A percentile compares a stretch with the other conserved stretches of the same genome.
phyloP scores from a whole-genome alignment of 2,888 invertebrate genomes.

The Leptopterna dolabrata region DNA sequence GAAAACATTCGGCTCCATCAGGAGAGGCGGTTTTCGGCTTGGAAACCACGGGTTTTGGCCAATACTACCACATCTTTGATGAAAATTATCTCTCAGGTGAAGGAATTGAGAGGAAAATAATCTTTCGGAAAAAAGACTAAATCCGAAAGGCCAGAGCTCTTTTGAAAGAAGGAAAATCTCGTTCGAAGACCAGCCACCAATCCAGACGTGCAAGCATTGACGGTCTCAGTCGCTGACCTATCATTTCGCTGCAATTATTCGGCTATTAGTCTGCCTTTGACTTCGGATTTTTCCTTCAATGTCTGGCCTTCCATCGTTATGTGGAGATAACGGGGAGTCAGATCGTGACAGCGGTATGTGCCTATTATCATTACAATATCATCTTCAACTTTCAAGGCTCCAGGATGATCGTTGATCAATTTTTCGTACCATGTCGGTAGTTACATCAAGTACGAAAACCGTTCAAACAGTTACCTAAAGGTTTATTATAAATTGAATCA shows the following conservation, averaged over 20 bases:
- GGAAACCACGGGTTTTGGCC: not conserved
- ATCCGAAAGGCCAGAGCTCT: not conserved
- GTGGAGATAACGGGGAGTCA: not conserved
- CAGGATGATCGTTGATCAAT: not conserved
- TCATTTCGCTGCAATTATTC: slow-evolving; percentile 1
- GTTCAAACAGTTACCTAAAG: no score
- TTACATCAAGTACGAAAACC: no score
- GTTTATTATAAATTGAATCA: no score
- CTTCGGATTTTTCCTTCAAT: not conserved
- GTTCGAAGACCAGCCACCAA: not conserved
- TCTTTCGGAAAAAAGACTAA: not conserved
- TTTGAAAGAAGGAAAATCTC: not conserved
- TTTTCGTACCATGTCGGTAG: not conserved
- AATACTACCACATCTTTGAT: not conserved
- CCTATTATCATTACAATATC: not conserved
- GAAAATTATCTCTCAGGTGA: not conserved
- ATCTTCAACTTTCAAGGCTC: not conserved
- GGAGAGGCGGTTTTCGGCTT: not conserved
- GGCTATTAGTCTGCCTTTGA: not conserved
- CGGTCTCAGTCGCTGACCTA: not conserved
- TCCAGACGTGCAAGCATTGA: slow-evolving; percentile 3
- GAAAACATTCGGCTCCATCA: not conserved
- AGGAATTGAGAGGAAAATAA: not conserved
- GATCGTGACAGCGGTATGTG: not conserved
- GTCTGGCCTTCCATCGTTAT: not conserved